Evolutionary conservation across 2,797 vertebrate species (phyloP).

Genomic region (Hybognathus amarus): DNA sequence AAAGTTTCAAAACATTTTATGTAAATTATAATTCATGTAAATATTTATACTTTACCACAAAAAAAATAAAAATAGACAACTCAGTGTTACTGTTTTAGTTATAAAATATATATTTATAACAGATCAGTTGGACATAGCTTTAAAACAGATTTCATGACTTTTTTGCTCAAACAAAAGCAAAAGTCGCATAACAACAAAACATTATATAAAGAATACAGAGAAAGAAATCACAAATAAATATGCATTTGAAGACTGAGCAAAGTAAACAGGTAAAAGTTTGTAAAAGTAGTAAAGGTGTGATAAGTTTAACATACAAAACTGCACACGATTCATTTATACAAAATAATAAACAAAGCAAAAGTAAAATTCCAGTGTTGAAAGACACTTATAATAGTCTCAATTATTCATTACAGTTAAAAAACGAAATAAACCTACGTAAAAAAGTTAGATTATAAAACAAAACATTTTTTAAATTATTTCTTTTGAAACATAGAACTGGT

Average conservation of each 20-base stretch:
- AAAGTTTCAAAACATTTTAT: no score
- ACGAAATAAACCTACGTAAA: neutral
- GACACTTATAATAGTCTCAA: constrained; percentile 53
- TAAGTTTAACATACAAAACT: neutral
- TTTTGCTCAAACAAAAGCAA: neutral
- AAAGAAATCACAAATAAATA: constrained; percentile 51
- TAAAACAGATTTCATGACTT: neutral
- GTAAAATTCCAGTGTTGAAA: constrained; percentile 38
- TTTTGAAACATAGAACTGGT: neutral
- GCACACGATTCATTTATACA: neutral
- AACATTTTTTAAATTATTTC: neutral
- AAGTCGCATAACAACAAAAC: constrained; percentile 18
- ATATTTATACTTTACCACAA: neutral
- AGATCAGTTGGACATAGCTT: neutral
- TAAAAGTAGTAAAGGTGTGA: neutral
- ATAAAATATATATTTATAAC: constrained; percentile 39
- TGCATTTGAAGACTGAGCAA: constrained; percentile 7
- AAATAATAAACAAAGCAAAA: neutral
- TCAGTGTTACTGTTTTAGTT: constrained; percentile 32
- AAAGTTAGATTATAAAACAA: neutral
- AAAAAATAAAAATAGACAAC: neutral
- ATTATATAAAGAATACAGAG: neutral
- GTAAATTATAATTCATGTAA: no score
- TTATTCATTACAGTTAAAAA: neutral
- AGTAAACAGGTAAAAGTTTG: neutral